Base-by-base conservation (phyloP, 2,113 vertebrate genomes). In the Leucopsar rothschildi region DNA sequence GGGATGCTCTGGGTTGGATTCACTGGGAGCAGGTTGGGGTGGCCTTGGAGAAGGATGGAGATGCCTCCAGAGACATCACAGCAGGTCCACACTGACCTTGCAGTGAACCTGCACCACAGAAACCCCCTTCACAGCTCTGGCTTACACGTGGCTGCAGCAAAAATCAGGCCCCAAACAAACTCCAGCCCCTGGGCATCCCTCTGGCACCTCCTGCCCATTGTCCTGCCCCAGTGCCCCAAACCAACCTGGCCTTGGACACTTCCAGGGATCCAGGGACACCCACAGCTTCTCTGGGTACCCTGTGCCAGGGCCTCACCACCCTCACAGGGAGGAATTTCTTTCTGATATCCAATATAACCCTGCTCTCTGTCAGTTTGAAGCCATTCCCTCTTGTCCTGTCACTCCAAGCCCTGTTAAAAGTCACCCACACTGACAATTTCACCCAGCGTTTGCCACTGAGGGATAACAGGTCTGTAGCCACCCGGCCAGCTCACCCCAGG, bases 381-480 rank as follows among this genome's bases (percentile, higher is more conserved):
- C 55, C 49, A 56, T 49, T 49, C 18, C 63, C 2, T 0, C 25
- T 22, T 47, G 21, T 27, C n/a, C 63, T 50, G 71, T 37, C 56
- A 56, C 27, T 49, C 42, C 64, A 42, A 35, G 18, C 10, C 42
- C 55, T 31, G 25, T 10, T 33, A 33, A 11, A 63, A 70, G 31
- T 27, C 71, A 61, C 56, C 63, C 56, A 42, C 18, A 10, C 15
- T 10, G 42, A 56, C 15, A 28, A 44, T 50, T 42, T 9, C 72
- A 29, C n/a, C 57, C 83, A 59, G 47, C 5, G 0, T 1, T 53
- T 8, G 44, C 42, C 6, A 1, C 35, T 3, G 2, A 52, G 40
- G 75, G 71, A 13, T 33, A 73, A 59, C 0, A 2, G 83, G 69
- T 27, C 57, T 0, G 0, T 1, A 35, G 42, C 35, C 83, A 39